Conservation (phyloP, 2,888 invertebrate genomes). For the Coelinius sp. region DNA sequence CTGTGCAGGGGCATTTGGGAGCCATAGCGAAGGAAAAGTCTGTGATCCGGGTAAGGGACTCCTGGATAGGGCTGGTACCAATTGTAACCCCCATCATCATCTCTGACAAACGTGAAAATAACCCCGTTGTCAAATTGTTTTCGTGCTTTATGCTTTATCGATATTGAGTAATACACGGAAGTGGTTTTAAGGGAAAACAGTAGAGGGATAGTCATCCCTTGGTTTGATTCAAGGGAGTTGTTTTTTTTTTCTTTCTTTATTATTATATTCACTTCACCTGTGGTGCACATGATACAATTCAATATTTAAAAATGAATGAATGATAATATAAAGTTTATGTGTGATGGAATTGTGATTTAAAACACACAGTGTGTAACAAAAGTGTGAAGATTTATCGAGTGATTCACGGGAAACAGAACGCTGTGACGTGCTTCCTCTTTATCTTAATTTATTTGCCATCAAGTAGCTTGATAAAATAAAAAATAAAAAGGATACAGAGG, state of each 20-base stretch:
- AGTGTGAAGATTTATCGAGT: background rate
- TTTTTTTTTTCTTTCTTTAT: conserved; percentile 18
- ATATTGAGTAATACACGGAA: background rate
- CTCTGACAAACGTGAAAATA: background rate
- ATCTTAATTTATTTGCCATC: background rate
- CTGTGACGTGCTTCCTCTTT: conserved; percentile 3
- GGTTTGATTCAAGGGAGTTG: background rate
- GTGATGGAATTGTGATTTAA: background rate
- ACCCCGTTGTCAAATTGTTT: background rate
- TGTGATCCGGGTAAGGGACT: conserved; percentile 53
- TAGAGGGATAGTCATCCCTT: background rate
- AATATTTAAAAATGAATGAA: background rate
- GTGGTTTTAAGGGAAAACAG: background rate
- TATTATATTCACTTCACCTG: background rate
- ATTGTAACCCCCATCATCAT: conserved; percentile 45
- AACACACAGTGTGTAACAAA: background rate
- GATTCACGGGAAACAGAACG: background rate
- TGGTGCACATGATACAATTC: background rate
- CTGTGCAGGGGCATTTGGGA: conserved; percentile 62
- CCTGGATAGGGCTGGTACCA: conserved; percentile 58
- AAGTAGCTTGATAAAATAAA: background rate
- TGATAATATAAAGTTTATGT: background rate
- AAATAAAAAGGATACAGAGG: background rate
- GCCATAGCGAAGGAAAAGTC: conserved; percentile 62
- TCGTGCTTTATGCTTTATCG: background rate